A percentile compares a stretch with the other conserved stretches of the same genome.
Evolutionary conservation across 2,797 vertebrate species (phyloP).

Genomic region (Gymnodraco acuticeps): DNA sequence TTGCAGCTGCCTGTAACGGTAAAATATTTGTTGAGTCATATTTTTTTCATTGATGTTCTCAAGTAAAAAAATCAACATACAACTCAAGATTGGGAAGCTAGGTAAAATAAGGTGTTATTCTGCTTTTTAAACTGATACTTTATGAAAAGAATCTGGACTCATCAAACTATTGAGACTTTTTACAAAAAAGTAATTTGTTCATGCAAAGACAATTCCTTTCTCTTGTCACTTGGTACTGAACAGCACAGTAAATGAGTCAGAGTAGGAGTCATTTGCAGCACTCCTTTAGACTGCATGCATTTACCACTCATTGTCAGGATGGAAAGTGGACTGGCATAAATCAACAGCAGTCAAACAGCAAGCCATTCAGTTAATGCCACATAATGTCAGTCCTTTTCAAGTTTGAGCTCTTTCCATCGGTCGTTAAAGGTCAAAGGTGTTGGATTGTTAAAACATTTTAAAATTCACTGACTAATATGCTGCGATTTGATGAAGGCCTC

Average conservation of each 20-base stretch:
- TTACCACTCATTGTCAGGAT: constrained; percentile 31
- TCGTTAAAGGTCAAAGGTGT: neutral
- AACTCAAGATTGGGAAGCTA: neutral
- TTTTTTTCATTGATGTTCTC: neutral
- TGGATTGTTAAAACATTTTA: constrained; percentile 9
- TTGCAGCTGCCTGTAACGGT: constrained; percentile 8
- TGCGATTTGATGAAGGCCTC: neutral
- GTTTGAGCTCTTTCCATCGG: neutral
- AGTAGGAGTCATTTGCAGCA: constrained; percentile 33
- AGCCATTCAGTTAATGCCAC: constrained; percentile 7
- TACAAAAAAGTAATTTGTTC: neutral
- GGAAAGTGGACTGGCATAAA: constrained; percentile 42
- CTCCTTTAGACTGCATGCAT: constrained; percentile 40
- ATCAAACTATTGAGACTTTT: constrained; percentile 3
- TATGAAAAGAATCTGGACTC: constrained; percentile 33
- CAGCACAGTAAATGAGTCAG: constrained; percentile 20
- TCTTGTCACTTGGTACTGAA: constrained; percentile 5
- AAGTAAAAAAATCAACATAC: constrained; percentile 5
- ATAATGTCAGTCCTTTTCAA: constrained; percentile 32
- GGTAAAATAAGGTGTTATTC: neutral
- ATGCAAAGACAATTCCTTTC: constrained; percentile 7
- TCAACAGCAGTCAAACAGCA: constrained; percentile 28
- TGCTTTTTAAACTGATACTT: constrained; percentile 45
- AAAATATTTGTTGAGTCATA: constrained; percentile 1
- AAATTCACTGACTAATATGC: neutral